phyloP scores from a whole-genome alignment of 2,888 invertebrate species.

The Busseola fusca region DNA sequence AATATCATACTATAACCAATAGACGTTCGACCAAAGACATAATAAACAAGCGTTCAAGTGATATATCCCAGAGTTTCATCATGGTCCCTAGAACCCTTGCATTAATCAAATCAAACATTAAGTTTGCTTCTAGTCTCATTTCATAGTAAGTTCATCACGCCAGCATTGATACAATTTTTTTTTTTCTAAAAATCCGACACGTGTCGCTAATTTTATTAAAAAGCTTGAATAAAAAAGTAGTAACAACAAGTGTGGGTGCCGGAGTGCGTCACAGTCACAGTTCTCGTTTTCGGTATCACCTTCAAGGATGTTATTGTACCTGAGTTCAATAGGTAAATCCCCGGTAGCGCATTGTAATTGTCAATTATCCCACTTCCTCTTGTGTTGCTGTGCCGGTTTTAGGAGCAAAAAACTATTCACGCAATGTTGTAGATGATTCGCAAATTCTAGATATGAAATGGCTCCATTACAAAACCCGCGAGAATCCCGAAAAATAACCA shows the following conservation, averaged over 20 bases:
- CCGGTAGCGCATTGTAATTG: conserved; percentile 16
- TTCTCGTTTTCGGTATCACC: conserved; percentile 44
- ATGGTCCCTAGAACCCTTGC: not conserved
- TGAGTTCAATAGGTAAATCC: conserved; percentile 50
- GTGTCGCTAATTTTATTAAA: conserved; percentile 1
- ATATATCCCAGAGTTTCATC: not conserved
- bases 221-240: conserved; percentile 1
- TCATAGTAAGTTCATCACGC: not conserved
- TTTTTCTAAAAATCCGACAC: not conserved
- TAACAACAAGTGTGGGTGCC: conserved; percentile 30
- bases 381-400: conserved; percentile 28
- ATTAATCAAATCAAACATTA: not conserved
- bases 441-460: conserved; percentile 19
- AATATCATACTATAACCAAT: no score
- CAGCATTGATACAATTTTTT: not conserved
- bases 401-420: conserved; percentile 14
- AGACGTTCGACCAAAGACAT: not conserved
- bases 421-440: conserved; percentile 13
- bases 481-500: not conserved
- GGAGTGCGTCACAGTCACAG: conserved; percentile 25
- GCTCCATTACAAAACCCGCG: not conserved
- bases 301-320: conserved; percentile 47
- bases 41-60: not conserved
- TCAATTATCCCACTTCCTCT: conserved; percentile 43
- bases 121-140: not conserved